Base-by-base conservation (phyloP, 2,797 vertebrate genomes). In the Gouania willdenowi region DNA sequence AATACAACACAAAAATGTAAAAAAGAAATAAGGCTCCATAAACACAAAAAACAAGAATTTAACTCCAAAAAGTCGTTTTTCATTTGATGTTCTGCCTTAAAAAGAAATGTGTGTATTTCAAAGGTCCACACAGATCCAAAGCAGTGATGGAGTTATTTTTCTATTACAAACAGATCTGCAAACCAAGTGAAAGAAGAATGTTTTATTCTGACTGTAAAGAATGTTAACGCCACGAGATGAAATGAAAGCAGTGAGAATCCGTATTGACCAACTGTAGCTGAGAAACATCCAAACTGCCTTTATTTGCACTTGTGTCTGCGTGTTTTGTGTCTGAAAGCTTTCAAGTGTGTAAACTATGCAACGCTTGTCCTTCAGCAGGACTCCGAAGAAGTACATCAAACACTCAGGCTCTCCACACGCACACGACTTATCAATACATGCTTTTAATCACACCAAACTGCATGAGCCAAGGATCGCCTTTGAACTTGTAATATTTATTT, bases 301-400 rank as follows among this genome's bases (percentile, higher is more conserved):
- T 22, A 25, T 19, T 46, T 27, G 44, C 16, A 18, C 26, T 21
- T 20, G n/a, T 14, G 22, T 35, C 14, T 29, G 8, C 4, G 11
- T 26, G 26, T 7, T 56, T 40, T 52, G 36, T 32, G 19, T 8
- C 6, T 9, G 12, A 16, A 30, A 18, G 15, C 52, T 73, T 80
- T 54, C 53, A 75, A 67, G 49, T 65, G 44, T 54, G 41, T 53
- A 38, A 66, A 57, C 60, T 47, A 30, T 62, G 39, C 20, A 25
- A 41, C 27, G 42, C 32, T 35, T 34, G 52, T 66, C 31, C 57
- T 52, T 63, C 48, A 41, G 29, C 0, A 1, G 4, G 25, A 14
- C 23, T 60, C 21, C 8, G 18, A 48, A 32, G 29, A 44, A 37
- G 47, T 8, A 35, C 54, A 45, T 68, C 70, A 75, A 71, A 77